Conservation (phyloP, 2,113 vertebrate species). For the Cephalopterus ornatus region DNA sequence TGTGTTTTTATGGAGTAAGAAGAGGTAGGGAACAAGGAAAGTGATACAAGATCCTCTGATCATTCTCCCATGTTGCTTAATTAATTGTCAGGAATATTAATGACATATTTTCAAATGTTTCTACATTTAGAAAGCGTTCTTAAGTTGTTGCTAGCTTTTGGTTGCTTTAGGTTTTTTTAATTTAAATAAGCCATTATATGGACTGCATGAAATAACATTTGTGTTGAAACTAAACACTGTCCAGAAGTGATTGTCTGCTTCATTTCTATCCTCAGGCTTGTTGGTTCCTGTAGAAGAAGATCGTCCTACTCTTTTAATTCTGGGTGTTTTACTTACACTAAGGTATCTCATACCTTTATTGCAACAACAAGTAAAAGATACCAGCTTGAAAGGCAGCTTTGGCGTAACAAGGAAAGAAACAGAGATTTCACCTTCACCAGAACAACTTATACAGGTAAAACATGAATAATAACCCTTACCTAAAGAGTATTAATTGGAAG, state of each 20-base stretch:
- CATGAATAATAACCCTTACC: background rate
- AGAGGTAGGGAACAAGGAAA: background rate
- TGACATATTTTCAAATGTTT: background rate
- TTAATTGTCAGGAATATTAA: background rate
- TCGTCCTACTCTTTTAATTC: slow-evolving; percentile 83
- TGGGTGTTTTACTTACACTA: slow-evolving; percentile 91
- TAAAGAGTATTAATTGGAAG: background rate
- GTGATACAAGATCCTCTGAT: background rate
- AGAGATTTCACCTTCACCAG: slow-evolving; percentile 88
- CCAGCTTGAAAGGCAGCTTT: slow-evolving; percentile 95
- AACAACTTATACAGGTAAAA: slow-evolving; percentile 90
- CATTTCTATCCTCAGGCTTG: slow-evolving; percentile 74
- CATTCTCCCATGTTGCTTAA: background rate
- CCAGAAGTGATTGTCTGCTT: background rate
- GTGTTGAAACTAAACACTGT: background rate
- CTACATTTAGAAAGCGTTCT: background rate
- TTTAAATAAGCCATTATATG: background rate
- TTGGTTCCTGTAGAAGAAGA: slow-evolving; percentile 88
- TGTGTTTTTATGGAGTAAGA: background rate
- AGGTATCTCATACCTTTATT: slow-evolving; percentile 93
- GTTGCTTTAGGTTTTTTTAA: background rate
- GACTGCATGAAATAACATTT: background rate
- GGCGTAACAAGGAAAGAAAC: slow-evolving; percentile 92
- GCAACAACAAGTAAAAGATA: slow-evolving; percentile 93
- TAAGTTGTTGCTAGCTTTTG: background rate